Evolutionary conservation across 2,797 vertebrate genomes (phyloP).

Genomic region (Syngnathus acus): DNA sequence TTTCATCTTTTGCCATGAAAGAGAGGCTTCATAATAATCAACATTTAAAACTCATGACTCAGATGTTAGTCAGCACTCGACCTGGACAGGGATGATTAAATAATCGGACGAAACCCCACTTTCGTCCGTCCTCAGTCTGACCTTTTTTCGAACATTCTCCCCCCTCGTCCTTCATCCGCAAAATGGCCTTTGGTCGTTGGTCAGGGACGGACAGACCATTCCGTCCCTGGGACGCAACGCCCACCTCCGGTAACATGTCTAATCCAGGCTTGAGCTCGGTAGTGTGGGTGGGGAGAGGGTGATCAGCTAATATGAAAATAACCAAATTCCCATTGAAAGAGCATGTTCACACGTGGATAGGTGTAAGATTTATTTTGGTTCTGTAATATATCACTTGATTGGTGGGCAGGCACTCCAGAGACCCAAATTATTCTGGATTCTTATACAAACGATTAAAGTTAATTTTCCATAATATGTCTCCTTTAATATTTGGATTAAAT

Average conservation of each 20-base stretch:
- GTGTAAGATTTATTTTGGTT: background rate
- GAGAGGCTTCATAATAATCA: too few species aligned
- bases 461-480: background rate
- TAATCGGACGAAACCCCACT: too few species aligned
- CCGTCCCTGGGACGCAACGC: too few species aligned
- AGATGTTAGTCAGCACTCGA: too few species aligned
- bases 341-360: background rate
- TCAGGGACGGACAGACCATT: too few species aligned
- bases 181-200: too few species aligned
- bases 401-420: background rate
- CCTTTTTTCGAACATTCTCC: too few species aligned
- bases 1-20: too few species aligned
- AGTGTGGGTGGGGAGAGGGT: background rate
- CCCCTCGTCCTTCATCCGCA: too few species aligned
- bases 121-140: too few species aligned
- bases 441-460: background rate
- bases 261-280: background rate
- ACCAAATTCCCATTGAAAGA: background rate
- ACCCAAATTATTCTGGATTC: background rate
- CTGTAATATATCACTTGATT: background rate
- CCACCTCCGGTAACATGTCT: background rate
- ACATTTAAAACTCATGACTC: too few species aligned
- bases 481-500: background rate
- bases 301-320: background rate
- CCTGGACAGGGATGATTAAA: too few species aligned